Percentiles rank a stretch among this genome's conserved stretches.
Conservation (phyloP, 2,113 vertebrate species). For the Clarias gariepinus region DNA sequence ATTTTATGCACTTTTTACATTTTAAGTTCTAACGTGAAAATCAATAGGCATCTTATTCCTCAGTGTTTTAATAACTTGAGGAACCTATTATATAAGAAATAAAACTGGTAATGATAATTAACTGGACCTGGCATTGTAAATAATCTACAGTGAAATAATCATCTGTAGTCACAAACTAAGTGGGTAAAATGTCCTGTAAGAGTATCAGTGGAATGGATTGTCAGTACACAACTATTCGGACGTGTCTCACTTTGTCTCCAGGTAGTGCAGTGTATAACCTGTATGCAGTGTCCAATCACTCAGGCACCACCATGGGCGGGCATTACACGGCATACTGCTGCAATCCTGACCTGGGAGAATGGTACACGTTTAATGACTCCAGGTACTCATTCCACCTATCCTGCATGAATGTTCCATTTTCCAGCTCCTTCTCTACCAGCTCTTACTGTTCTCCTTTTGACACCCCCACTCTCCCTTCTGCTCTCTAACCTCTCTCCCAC, state of each 20-base stretch:
- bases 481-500: slow-evolving; percentile 34
- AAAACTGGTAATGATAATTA: not conserved
- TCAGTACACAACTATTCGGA: not conserved
- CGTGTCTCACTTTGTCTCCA: slow-evolving; percentile 56
- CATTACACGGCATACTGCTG: slow-evolving; percentile 98
- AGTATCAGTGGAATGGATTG: not conserved
- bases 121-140: not conserved
- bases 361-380: slow-evolving; percentile 96
- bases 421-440: slow-evolving; percentile 10
- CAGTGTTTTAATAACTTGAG: not conserved
- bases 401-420: not conserved
- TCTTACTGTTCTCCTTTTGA: not conserved
- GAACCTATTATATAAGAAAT: not conserved
- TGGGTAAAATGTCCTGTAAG: not conserved
- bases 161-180: not conserved
- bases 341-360: slow-evolving; percentile 86
- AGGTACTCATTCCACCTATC: slow-evolving; percentile 72
- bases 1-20: not conserved
- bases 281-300: slow-evolving; percentile 98
- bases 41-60: not conserved
- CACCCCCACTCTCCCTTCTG: not conserved
- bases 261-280: slow-evolving; percentile 92
- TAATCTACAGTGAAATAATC: not conserved
- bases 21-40: not conserved
- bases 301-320: slow-evolving; percentile 97